Evolutionary conservation across 1,140 invertebrate species (phyloP).

Genomic region (Drosophila kurseongensis): DNA sequence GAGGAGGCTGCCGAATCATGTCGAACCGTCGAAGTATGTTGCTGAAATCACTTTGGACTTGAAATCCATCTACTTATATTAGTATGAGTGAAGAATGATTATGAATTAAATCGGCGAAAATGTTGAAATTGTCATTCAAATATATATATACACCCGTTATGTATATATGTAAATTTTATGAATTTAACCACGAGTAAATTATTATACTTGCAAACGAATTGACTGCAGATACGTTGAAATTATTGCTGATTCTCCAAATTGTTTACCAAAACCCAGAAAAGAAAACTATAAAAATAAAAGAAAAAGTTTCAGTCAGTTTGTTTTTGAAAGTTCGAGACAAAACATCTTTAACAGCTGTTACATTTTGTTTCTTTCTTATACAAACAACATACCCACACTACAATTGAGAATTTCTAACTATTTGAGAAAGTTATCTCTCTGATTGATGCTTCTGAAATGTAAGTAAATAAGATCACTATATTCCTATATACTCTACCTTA

Average conservation of each 20-base stretch:
- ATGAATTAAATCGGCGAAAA: slow-evolving; percentile 53
- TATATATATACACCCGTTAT: slow-evolving; percentile 35
- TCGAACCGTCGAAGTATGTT: slow-evolving; percentile 78
- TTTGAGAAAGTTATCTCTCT: slow-evolving; percentile 74
- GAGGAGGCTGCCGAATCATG: slow-evolving; percentile 76
- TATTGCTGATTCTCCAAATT: slow-evolving; percentile 59
- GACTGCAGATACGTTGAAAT: slow-evolving; percentile 60
- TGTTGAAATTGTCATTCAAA: slow-evolving; percentile 43
- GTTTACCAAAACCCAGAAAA: slow-evolving; percentile 12
- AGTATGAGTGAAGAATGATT: slow-evolving; percentile 39
- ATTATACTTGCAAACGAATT: slow-evolving; percentile 53
- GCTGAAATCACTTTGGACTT: slow-evolving; percentile 78
- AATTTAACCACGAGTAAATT: slow-evolving; percentile 22
- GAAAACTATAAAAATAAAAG: slow-evolving; percentile 6
- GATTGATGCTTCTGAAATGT: slow-evolving; percentile 80
- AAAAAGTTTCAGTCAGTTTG: slow-evolving; percentile 45
- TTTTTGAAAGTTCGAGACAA: slow-evolving; percentile 58
- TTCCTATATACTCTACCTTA: slow-evolving; percentile 39
- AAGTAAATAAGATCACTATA: slow-evolving; percentile 61
- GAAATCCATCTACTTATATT: slow-evolving; percentile 50
- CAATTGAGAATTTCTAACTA: slow-evolving; percentile 75
- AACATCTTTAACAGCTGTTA: slow-evolving; percentile 73
- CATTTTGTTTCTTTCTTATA: slow-evolving; percentile 77
- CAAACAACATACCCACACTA: slow-evolving; percentile 67
- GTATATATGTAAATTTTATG: slow-evolving; percentile 48